Percentiles rank a stretch among this genome's conserved stretches.
These are phyloP conservation scores for Scaptomyza cyrtandrae DNA, from an alignment of 2,888 invertebrate genomes.

Conservation along the genomic window DNA sequence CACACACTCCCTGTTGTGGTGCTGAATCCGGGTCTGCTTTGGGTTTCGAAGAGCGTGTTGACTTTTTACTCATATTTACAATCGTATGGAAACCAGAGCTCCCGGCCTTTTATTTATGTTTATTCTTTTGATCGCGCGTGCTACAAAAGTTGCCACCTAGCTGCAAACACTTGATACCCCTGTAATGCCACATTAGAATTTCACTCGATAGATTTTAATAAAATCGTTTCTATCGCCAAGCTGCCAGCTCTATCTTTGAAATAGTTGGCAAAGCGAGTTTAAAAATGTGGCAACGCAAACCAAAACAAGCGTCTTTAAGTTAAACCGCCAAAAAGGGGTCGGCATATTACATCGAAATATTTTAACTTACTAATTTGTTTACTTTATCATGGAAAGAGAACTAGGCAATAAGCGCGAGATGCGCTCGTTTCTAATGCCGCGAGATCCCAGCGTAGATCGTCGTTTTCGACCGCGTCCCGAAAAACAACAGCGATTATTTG, in stretches of 20 bases:
- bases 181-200: not conserved
- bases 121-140: conserved; percentile 17
- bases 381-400: conserved; percentile 29
- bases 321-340: conserved; percentile 50
- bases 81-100: conserved; percentile 14
- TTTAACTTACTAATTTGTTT: not conserved
- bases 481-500: conserved; percentile 70
- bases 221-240: not conserved
- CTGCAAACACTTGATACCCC: not conserved
- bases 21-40: conserved; percentile 55
- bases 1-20: conserved; percentile 23
- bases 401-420: conserved; percentile 53
- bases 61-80: conserved; percentile 66
- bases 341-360: conserved; percentile 3
- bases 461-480: conserved; percentile 78
- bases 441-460: conserved; percentile 81
- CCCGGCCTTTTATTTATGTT: conserved; percentile 54
- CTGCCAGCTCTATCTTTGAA: conserved; percentile 5
- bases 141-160: conserved; percentile 24
- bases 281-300: conserved; percentile 25
- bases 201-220: conserved; percentile 1
- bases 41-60: conserved; percentile 58
- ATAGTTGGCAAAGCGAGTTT: conserved; percentile 20
- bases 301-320: conserved; percentile 42
- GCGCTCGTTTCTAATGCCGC: conserved; percentile 79